Base-by-base conservation (phyloP, 2,797 vertebrate species). In the Oryzias sinensis region DNA sequence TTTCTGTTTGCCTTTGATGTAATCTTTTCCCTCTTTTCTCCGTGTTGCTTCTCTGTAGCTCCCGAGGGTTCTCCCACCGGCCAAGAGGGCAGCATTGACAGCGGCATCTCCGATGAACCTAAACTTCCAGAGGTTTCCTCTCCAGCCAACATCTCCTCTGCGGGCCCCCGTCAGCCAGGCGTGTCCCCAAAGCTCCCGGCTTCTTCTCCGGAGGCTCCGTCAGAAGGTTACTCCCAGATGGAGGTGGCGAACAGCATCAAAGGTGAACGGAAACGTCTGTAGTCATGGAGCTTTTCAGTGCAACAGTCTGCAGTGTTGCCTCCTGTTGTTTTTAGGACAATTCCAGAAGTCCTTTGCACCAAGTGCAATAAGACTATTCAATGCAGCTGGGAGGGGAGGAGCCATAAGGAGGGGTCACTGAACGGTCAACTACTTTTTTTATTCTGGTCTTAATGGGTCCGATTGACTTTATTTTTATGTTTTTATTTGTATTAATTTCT, bases 191-290 rank as follows among this genome's bases (percentile, higher is more conserved):
- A 90, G 83, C 90, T 87, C 80, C 81, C 61, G 57, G 74, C 81
- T 76, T 87, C 88, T 77, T 72, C 86, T 68, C 76, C 81, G 83
- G 92, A 90, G 79, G 71, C 85, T 81, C 67, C 79, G 82, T 88
- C 90, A 87, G 92, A 93, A 90, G 91, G 84, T 55, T 65, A 63
- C 78, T 84, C 90, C 83, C 80, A 82, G 80, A 69, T 85, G 82
- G 89, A 93, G 82, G 87, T 88, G 83, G 88, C 86, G 75, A 88
- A 90, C 85, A 88, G 91, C 82, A 80, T 85, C 62, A 87, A 94
- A 97, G 95, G 95, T 97, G 95, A 83, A 89, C 85, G n/a, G 54
- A 64, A 71, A 43, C n/a, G 8, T 43, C 43, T 58, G 9, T 13
- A 45, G 9, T 41, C 49, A 17, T 54, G 43, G 1, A 49, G 59